A percentile compares a stretch with the other conserved stretches of the same genome.
Conservation (phyloP, 1,140 invertebrate genomes). For the Diprion similis region DNA sequence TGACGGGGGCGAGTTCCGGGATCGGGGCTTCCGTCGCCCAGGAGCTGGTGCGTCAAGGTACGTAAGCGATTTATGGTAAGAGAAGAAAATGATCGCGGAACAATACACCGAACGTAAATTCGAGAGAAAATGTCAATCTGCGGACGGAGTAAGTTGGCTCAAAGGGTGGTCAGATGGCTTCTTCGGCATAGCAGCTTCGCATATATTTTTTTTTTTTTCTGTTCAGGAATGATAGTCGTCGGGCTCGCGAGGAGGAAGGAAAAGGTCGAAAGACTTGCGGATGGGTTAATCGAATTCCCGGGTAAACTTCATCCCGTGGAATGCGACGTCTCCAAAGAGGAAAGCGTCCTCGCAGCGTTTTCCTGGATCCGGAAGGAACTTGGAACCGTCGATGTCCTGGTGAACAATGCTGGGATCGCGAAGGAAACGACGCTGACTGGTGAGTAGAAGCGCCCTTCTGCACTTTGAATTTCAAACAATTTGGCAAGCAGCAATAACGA, state of each 20-base stretch:
- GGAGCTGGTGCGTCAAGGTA: not conserved
- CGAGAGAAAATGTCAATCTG: too few species aligned
- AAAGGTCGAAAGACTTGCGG: constrained; percentile 51
- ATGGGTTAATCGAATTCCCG: constrained; percentile 27
- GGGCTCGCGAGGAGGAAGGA: constrained; percentile 64
- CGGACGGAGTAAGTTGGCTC: too few species aligned
- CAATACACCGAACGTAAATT: too few species aligned
- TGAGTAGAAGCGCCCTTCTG: constrained; percentile 21
- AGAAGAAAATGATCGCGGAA: too few species aligned
- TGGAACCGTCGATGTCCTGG: constrained; percentile 70
- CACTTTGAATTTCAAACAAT: constrained; percentile 6
- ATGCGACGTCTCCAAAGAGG: constrained; percentile 70
- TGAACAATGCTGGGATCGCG: constrained; percentile 72
- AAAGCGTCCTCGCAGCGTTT: constrained; percentile 69
- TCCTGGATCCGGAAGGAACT: constrained; percentile 64
- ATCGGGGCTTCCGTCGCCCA: not conserved
- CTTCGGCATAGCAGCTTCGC: too few species aligned
- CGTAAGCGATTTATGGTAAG: too few species aligned
- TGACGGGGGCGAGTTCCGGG: not conserved
- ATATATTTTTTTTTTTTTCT: constrained; percentile 9
- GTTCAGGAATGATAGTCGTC: constrained; percentile 64
- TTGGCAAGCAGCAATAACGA: constrained; percentile 4
- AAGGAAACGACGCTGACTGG: constrained; percentile 43
- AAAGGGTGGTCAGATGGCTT: too few species aligned
- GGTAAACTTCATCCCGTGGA: constrained; percentile 54